These are phyloP conservation scores for Dryadula phaetusa DNA, from an alignment of 2,888 invertebrate genomes.

Conservation along the genomic window DNA sequence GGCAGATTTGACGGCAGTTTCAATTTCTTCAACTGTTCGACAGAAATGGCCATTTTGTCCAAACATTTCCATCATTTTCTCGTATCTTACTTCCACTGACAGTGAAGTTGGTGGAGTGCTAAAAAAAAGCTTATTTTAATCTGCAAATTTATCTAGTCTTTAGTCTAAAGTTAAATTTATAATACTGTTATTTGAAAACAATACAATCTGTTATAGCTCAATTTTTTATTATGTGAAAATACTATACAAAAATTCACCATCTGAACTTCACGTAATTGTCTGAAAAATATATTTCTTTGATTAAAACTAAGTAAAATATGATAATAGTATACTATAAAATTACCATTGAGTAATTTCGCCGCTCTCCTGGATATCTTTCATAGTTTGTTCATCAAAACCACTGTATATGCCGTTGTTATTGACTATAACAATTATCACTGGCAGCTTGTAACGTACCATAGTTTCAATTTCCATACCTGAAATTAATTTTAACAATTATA, in stretches of 20 bases:
- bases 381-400: slow-evolving; percentile 91
- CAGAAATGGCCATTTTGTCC: slow-evolving; percentile 92
- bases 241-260: no score
- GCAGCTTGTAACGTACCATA: slow-evolving; percentile 96
- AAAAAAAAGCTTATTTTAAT: slow-evolving; percentile 42
- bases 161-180: no score
- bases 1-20: slow-evolving; percentile 87
- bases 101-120: slow-evolving; percentile 95
- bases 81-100: slow-evolving; percentile 92
- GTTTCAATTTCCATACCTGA: slow-evolving; percentile 98
- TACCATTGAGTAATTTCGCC: slow-evolving; percentile 91
- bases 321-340: slow-evolving; percentile 53
- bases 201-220: no score
- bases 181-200: no score
- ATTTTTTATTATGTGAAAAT: no score
- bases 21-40: slow-evolving; percentile 90
- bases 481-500: not conserved
- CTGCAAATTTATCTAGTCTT: not conserved
- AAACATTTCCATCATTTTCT: slow-evolving; percentile 95
- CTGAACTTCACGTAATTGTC: no score
- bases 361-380: slow-evolving; percentile 87
- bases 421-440: slow-evolving; percentile 94
- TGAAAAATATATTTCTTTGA: no score
- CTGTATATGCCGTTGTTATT: slow-evolving; percentile 98
- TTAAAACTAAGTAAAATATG: not conserved